Percentiles rank a stretch among this genome's conserved stretches.
Conservation (phyloP, 30 jellyfish, hydroid and myxozoan genomes). For the Aurelia sp. region DNA sequence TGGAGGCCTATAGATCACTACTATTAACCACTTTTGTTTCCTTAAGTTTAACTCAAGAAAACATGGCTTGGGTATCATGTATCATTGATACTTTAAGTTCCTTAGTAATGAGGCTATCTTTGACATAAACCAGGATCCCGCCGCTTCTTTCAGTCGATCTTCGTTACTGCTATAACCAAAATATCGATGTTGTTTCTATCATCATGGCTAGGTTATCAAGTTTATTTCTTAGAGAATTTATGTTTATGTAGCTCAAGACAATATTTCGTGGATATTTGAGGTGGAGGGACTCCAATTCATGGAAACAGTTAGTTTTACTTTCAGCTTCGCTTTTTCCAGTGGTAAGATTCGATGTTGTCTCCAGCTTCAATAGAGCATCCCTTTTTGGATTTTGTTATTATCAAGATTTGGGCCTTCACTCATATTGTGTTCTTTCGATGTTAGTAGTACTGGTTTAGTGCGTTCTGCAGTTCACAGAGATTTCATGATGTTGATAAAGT, state of each 20-base stretch:
- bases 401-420: constrained; percentile 11
- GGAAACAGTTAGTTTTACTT: not conserved
- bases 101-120: too few species aligned
- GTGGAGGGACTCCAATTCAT: not conserved
- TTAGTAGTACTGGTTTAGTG: not conserved
- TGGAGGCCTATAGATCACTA: too few species aligned
- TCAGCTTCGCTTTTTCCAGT: constrained; percentile 5
- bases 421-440: not conserved
- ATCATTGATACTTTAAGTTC: too few species aligned
- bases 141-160: not conserved
- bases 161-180: not conserved
- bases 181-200: constrained; percentile 1
- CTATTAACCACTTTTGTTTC: too few species aligned
- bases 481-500: too few species aligned
- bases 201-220: not conserved
- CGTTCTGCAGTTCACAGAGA: too few species aligned
- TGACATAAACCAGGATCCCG: too few species aligned
- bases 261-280: too few species aligned
- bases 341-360: not conserved
- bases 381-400: not conserved
- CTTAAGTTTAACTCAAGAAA: too few species aligned
- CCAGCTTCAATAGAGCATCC: not conserved
- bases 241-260: not conserved
- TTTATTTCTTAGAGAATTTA: constrained; percentile 22
- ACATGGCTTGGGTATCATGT: too few species aligned